Conservation (phyloP, 64 coral and sea anemone species). For the Hydrozoanthus tunicans region DNA sequence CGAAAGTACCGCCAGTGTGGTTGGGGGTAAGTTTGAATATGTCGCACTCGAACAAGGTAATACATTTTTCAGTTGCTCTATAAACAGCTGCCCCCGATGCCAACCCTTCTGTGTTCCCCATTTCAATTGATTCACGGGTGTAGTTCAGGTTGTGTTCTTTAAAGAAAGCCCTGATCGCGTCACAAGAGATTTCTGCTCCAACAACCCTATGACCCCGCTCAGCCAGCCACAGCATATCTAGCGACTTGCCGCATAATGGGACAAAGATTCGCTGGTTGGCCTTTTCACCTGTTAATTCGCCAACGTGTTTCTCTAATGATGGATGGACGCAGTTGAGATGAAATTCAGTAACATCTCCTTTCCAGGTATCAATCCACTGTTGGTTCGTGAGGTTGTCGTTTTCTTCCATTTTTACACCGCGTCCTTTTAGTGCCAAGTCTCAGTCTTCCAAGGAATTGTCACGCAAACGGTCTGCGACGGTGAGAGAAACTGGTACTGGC, state of each 20-base stretch:
- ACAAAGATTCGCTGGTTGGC: constrained; percentile 53
- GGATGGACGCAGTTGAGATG: constrained; percentile 54
- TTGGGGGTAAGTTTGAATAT: constrained; percentile 49
- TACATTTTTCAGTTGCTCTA: constrained; percentile 5
- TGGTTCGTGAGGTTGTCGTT: constrained; percentile 33
- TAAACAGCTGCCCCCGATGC: constrained; percentile 12
- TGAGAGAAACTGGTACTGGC: neutral
- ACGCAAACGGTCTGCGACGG: constrained; percentile 17
- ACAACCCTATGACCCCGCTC: constrained; percentile 26
- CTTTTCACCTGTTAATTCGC: constrained; percentile 25
- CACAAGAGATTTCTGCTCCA: constrained; percentile 48
- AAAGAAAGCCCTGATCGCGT: constrained; percentile 39
- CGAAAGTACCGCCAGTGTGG: constrained; percentile 41
- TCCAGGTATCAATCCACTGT: constrained; percentile 51
- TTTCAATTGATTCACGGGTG: neutral
- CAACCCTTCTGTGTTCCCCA: constrained; percentile 13
- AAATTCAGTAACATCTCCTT: constrained; percentile 29
- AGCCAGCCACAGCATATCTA: constrained; percentile 46
- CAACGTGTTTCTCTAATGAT: constrained; percentile 27
- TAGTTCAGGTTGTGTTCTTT: constrained; percentile 42
- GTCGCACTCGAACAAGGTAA: constrained; percentile 43
- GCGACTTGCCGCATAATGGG: constrained; percentile 41
- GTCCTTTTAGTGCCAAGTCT: neutral
- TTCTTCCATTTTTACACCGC: constrained; percentile 3
- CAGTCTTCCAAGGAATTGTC: neutral